Conservation (phyloP, 2,888 invertebrate species). For the Scaptodrosophila latifasciaeformis region DNA sequence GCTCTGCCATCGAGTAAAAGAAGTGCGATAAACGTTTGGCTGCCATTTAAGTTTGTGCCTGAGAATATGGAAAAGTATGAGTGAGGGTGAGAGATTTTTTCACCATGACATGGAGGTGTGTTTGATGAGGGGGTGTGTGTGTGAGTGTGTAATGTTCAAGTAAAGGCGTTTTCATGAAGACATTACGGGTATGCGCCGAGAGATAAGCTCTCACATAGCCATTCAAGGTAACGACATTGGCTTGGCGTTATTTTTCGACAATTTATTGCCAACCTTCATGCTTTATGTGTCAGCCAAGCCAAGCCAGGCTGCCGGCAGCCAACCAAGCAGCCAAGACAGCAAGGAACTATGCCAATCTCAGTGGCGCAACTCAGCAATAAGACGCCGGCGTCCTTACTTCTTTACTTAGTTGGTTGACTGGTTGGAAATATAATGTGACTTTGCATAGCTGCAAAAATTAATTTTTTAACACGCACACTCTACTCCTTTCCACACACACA, state of each 20-base stretch:
- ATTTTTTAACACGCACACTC: conserved; percentile 66
- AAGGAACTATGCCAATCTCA: conserved; percentile 56
- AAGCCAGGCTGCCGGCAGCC: neutral
- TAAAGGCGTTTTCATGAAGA: conserved; percentile 18
- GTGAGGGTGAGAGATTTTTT: neutral
- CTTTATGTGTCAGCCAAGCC: conserved; percentile 20
- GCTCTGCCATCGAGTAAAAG: conserved; percentile 34
- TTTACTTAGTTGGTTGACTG: neutral
- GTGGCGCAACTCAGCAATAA: conserved; percentile 9
- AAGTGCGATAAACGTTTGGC: conserved; percentile 51
- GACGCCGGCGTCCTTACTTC: neutral
- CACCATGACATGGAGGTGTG: neutral
- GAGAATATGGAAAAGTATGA: neutral
- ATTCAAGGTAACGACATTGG: conserved; percentile 64
- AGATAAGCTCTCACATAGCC: conserved; percentile 51
- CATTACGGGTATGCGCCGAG: conserved; percentile 29
- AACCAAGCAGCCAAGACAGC: neutral
- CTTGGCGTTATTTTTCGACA: conserved; percentile 23
- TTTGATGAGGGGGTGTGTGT: neutral
- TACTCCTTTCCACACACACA: too few species aligned
- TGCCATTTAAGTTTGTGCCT: conserved; percentile 33
- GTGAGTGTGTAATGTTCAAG: neutral
- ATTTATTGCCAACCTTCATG: conserved; percentile 59
- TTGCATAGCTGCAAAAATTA: conserved; percentile 60
- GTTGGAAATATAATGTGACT: conserved; percentile 15